Conservation (phyloP, 2,113 vertebrate genomes). For the Dicaeum eximium region DNA sequence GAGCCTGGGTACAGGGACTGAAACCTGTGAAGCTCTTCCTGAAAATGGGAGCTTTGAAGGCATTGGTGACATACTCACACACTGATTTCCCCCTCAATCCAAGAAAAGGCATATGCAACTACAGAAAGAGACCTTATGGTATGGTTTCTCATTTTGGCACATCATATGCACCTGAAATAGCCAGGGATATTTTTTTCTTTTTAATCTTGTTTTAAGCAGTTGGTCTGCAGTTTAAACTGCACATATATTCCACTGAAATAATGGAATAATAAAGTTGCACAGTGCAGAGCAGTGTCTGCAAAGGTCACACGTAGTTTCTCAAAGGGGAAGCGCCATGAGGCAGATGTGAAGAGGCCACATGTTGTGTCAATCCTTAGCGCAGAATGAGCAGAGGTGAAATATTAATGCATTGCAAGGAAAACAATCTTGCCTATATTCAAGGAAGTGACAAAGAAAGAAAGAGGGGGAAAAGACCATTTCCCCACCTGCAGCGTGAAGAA, state of each 20-base stretch:
- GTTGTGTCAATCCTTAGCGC: background rate
- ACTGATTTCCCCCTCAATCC: background rate
- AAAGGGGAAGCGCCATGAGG: background rate
- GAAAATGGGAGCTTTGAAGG: background rate
- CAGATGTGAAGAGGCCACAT: conserved; percentile 6
- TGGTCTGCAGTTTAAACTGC: background rate
- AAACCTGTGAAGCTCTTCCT: background rate
- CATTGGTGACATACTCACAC: background rate
- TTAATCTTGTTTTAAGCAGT: background rate
- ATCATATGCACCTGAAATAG: background rate
- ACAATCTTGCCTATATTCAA: background rate
- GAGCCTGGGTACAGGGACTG: background rate
- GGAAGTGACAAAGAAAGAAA: background rate
- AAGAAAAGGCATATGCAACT: background rate
- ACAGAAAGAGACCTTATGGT: background rate
- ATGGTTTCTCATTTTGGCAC: background rate
- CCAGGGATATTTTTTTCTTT: background rate
- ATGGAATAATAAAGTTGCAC: background rate
- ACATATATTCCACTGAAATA: background rate
- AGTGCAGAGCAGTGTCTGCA: background rate
- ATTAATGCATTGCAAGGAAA: background rate
- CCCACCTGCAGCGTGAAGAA: background rate
- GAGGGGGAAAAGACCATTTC: background rate
- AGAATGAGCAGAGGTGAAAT: conserved; percentile 10
- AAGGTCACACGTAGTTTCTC: background rate